Percentiles rank a stretch among this genome's conserved stretches.
These are phyloP conservation scores for Tachina fera DNA, from an alignment of 2,888 invertebrate species.

Conservation along the genomic window DNA sequence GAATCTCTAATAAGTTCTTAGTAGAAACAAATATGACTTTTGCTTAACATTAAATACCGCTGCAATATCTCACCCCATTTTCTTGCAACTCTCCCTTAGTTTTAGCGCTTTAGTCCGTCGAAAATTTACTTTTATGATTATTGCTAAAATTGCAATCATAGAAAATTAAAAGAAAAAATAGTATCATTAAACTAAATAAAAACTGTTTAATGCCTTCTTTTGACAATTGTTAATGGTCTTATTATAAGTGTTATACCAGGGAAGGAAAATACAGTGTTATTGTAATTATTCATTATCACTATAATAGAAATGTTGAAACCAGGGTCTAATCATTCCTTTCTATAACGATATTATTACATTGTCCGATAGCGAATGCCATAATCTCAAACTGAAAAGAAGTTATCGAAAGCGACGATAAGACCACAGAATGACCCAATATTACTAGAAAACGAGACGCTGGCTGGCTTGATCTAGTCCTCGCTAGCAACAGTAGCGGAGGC, in stretches of 20 bases:
- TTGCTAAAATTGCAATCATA: conserved; percentile 45
- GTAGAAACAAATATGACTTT: background rate
- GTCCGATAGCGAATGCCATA: no score
- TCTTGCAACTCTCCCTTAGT: background rate
- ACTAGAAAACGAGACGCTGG: no score
- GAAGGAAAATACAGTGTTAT: background rate
- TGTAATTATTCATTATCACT: background rate
- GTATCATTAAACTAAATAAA: conserved; percentile 48
- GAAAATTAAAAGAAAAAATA: conserved; percentile 7
- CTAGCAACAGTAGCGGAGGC: no score
- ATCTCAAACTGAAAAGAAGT: no score
- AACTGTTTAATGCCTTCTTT: conserved; percentile 67
- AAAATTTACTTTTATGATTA: conserved; percentile 68
- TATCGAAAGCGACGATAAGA: no score
- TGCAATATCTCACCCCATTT: background rate
- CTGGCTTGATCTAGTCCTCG: no score
- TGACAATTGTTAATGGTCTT: conserved; percentile 69
- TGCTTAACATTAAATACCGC: conserved; percentile 23
- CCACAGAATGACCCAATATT: no score
- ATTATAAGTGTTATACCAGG: conserved; percentile 14
- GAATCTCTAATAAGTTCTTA: conserved; percentile 1
- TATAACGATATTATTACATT: no score
- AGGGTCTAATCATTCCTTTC: no score
- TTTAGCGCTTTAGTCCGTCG: background rate
- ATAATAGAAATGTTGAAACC: no score